Evolutionary conservation across 2,113 vertebrate genomes (phyloP).

Genomic region (Percopsis transmontana): DNA sequence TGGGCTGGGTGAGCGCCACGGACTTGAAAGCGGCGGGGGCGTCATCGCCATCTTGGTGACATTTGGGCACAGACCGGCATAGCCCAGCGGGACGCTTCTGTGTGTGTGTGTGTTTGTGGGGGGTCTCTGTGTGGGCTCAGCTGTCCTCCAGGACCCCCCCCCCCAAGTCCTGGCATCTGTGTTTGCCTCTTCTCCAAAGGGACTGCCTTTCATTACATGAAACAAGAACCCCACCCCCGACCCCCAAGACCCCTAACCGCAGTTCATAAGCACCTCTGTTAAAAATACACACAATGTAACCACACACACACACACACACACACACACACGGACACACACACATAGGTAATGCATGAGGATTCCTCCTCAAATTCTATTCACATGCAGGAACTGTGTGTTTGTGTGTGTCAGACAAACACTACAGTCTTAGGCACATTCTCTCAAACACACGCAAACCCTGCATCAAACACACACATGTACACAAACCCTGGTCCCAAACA

Average conservation of each 20-base stretch:
- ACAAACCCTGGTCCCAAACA: not conserved
- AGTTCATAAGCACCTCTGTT: slow-evolving; percentile 21
- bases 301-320: slow-evolving; percentile 4
- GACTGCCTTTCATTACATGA: slow-evolving; percentile 61
- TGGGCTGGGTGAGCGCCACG: slow-evolving; percentile 30
- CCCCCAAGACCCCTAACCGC: slow-evolving; percentile 21
- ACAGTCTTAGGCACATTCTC: slow-evolving; percentile 4
- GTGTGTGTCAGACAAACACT: too few relatives aligned
- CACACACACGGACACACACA: slow-evolving; percentile 2
- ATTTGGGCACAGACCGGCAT: slow-evolving; percentile 51
- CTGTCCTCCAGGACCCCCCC: slow-evolving; percentile 42
- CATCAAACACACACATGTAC: not conserved
- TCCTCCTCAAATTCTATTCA: too few relatives aligned
- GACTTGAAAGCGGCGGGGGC: slow-evolving; percentile 61
- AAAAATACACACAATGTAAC: slow-evolving; percentile 35
- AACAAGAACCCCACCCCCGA: slow-evolving; percentile 33
- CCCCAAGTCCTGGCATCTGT: slow-evolving; percentile 21
- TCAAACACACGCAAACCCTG: slow-evolving; percentile 1
- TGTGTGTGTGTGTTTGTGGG: slow-evolving; percentile 9
- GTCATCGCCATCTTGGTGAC: slow-evolving; percentile 54
- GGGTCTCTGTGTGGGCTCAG: slow-evolving; percentile 35
- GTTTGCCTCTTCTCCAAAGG: slow-evolving; percentile 49
- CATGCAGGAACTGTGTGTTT: too few relatives aligned
- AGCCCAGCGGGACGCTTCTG: slow-evolving; percentile 37
- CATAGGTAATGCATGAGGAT: too few relatives aligned